Percentiles rank a stretch among this genome's conserved stretches.
These are phyloP conservation scores for Epinephelus moara DNA, from an alignment of 2,113 vertebrate genomes.

Conservation along the genomic window DNA sequence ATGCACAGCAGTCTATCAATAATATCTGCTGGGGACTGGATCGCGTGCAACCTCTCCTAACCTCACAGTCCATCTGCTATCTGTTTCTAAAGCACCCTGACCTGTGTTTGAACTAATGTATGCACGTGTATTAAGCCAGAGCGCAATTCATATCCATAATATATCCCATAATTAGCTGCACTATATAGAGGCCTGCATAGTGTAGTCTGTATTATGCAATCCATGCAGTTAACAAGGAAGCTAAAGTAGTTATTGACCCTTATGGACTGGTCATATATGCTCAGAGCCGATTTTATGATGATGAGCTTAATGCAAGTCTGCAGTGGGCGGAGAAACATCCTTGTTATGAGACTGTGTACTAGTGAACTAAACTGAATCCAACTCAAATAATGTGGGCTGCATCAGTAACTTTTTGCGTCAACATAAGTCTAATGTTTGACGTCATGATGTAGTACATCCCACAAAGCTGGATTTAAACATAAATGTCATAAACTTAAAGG, in stretches of 20 bases:
- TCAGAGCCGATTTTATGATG: constrained; percentile 24
- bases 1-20: constrained; percentile 46
- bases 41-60: constrained; percentile 52
- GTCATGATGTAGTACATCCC: not conserved
- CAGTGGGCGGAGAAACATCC: not conserved
- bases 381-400: not conserved
- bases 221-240: constrained; percentile 25
- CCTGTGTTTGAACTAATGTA: constrained; percentile 52
- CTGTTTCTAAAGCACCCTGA: constrained; percentile 45
- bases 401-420: constrained; percentile 3
- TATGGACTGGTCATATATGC: not conserved
- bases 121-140: constrained; percentile 41
- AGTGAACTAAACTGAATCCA: not conserved
- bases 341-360: not conserved
- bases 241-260: constrained; percentile 30
- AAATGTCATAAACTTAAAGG: not conserved
- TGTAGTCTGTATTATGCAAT: constrained; percentile 5
- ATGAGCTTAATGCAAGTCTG: constrained; percentile 20
- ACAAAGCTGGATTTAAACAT: constrained; percentile 3
- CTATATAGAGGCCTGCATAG: not conserved
- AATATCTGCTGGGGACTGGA: constrained; percentile 32
- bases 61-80: constrained; percentile 52
- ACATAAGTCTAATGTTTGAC: not conserved
- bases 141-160: constrained; percentile 43
- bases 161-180: constrained; percentile 36